Percentiles rank a stretch among this genome's conserved stretches.
Conservation (phyloP, 2,888 invertebrate genomes). For the Coleophora deauratella region DNA sequence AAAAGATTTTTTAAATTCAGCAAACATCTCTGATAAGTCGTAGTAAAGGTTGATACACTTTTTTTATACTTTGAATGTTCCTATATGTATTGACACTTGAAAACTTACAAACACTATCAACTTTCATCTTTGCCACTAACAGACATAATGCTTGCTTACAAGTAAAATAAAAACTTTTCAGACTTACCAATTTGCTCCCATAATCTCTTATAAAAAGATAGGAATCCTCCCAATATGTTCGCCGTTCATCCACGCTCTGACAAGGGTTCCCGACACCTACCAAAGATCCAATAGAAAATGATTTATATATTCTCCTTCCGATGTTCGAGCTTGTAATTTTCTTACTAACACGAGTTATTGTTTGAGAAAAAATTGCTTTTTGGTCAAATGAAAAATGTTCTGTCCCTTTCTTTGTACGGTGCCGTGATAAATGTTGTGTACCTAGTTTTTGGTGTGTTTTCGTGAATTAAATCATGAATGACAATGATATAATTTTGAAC, state of each 20-base stretch:
- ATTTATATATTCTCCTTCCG: conserved; percentile 22
- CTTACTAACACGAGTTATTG: conserved; percentile 2
- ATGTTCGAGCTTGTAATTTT: conserved; percentile 14
- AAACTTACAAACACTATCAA: no score
- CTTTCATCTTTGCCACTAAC: no score
- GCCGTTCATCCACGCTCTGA: conserved; percentile 17
- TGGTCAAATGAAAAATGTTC: no score
- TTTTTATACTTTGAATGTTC: no score
- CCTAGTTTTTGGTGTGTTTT: conserved; percentile 9
- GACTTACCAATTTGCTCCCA: conserved; percentile 21
- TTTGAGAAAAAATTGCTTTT: background rate
- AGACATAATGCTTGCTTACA: no score
- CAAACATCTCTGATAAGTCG: no score
- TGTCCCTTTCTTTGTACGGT: no score
- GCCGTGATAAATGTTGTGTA: background rate
- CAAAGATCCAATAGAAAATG: conserved; percentile 32
- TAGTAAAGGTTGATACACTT: no score
- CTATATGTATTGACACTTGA: no score
- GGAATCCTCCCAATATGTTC: conserved; percentile 23
- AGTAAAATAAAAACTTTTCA: conserved; percentile 2
- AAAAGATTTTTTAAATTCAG: no score
- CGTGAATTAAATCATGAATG: no score
- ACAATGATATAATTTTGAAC: no score
- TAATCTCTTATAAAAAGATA: conserved; percentile 25
- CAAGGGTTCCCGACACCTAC: conserved; percentile 21